Percentiles rank a stretch among this genome's conserved stretches.
Evolutionary conservation across 2,797 vertebrate genomes (phyloP).

Genomic region (Smutsia temminckii): DNA sequence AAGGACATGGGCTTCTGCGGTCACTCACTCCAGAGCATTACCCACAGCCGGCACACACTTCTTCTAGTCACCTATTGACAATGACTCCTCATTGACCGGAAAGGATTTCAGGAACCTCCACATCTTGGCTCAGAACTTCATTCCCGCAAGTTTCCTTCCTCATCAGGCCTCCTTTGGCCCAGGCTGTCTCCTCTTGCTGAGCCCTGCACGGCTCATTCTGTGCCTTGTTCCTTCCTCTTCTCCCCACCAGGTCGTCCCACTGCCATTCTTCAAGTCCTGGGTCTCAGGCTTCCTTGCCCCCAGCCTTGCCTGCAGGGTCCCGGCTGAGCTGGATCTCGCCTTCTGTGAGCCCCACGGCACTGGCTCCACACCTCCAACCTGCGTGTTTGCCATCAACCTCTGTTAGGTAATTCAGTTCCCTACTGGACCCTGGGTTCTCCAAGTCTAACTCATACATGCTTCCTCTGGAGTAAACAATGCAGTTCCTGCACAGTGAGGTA

Average conservation of each 20-base stretch:
- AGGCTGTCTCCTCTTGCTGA: no score
- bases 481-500: accelerated
- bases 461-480: not conserved
- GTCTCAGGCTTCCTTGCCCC: not conserved
- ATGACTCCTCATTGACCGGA: not conserved
- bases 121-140: not conserved
- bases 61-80: not conserved
- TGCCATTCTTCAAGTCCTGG: not conserved
- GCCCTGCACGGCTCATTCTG: not conserved
- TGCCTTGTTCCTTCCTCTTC: not conserved
- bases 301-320: not conserved
- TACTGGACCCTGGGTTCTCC: not conserved
- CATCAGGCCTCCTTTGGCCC: not conserved
- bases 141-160: not conserved
- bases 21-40: not conserved
- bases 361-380: not conserved
- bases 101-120: not conserved
- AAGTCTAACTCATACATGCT: not conserved
- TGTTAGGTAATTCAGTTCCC: no score
- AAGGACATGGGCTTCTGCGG: not conserved
- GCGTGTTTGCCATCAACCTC: not conserved
- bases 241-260: not conserved
- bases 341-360: not conserved
- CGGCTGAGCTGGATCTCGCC: not conserved
- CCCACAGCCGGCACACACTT: not conserved